phyloP scores from a whole-genome alignment of 2,888 invertebrate species.

The Drosophila colorata region DNA sequence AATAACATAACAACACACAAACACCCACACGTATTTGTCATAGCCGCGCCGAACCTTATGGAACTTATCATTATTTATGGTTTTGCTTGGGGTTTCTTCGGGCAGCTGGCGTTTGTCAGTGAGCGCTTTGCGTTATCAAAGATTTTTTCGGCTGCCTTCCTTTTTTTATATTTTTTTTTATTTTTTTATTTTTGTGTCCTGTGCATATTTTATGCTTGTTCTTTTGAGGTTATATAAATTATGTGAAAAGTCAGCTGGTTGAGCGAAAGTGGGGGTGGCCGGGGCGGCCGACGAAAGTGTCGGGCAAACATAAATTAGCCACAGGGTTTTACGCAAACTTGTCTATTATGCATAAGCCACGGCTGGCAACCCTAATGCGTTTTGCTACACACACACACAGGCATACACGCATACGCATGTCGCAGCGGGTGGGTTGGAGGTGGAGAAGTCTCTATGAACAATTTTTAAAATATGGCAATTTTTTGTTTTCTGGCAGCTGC shows the following conservation, averaged over 20 bases:
- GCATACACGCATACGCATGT: slow-evolving; percentile 12
- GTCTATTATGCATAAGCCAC: slow-evolving; percentile 68
- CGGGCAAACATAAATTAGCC: slow-evolving; percentile 69
- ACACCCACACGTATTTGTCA: slow-evolving; percentile 13
- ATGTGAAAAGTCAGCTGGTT: slow-evolving; percentile 56
- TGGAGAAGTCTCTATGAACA: slow-evolving; percentile 34
- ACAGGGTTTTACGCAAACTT: slow-evolving; percentile 67
- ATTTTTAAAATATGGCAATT: slow-evolving; percentile 62
- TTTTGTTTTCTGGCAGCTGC: slow-evolving; percentile 43
- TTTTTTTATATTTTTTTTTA: not conserved
- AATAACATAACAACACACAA: not conserved
- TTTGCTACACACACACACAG: slow-evolving; percentile 38
- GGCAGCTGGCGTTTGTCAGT: slow-evolving; percentile 52
- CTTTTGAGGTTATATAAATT: slow-evolving; percentile 61
- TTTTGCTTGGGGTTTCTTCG: slow-evolving; percentile 19
- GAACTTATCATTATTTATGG: slow-evolving; percentile 53
- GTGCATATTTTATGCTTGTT: slow-evolving; percentile 59
- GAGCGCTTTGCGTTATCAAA: slow-evolving; percentile 51
- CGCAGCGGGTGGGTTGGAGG: not conserved
- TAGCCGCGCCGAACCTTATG: slow-evolving; percentile 14
- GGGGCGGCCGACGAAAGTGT: slow-evolving; percentile 47
- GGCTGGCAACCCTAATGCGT: slow-evolving; percentile 63
- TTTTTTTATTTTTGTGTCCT: slow-evolving; percentile 28
- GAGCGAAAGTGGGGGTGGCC: not conserved
- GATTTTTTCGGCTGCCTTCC: slow-evolving; percentile 15